Conservation (phyloP, 1,140 invertebrate species). For the Pachyrhynchus sulphureomaculatus region DNA sequence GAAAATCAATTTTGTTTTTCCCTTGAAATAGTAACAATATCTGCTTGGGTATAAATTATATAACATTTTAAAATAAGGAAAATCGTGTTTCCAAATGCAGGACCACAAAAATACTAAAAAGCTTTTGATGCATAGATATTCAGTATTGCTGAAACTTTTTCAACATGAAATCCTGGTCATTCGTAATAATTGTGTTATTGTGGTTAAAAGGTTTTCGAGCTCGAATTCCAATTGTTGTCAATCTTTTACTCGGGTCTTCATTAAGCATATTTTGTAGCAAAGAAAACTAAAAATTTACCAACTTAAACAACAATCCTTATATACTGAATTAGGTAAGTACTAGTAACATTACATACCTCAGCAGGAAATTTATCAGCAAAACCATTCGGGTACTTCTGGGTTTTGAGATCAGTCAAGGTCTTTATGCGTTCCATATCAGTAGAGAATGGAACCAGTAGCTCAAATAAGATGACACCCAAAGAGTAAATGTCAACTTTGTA, state of each 20-base stretch:
- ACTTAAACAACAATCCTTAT: no score
- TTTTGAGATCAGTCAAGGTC: slow-evolving; percentile 63
- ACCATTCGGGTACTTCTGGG: slow-evolving; percentile 67
- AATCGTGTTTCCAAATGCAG: background rate
- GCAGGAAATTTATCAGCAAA: slow-evolving; percentile 66
- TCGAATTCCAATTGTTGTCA: slow-evolving; percentile 73
- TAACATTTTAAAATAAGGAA: background rate
- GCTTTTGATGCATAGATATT: no score
- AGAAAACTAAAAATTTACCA: slow-evolving; percentile 68
- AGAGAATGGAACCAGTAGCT: slow-evolving; percentile 83
- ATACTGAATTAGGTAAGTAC: no score
- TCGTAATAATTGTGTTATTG: slow-evolving; percentile 8
- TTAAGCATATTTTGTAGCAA: slow-evolving; percentile 78
- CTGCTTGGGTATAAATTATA: background rate
- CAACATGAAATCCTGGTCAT: slow-evolving; percentile 28
- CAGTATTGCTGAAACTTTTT: slow-evolving; percentile 16
- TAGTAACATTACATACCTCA: no score
- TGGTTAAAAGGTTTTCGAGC: slow-evolving; percentile 52
- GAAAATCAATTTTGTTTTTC: no score
- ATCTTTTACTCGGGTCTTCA: slow-evolving; percentile 68
- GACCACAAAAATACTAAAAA: background rate
- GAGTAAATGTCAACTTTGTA: slow-evolving; percentile 98
- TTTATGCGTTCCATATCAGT: slow-evolving; percentile 87
- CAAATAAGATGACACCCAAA: slow-evolving; percentile 90
- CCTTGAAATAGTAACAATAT: background rate